Evolutionary conservation across 2,113 vertebrate genomes (phyloP).

Genomic region (Apodemus speciosus): DNA sequence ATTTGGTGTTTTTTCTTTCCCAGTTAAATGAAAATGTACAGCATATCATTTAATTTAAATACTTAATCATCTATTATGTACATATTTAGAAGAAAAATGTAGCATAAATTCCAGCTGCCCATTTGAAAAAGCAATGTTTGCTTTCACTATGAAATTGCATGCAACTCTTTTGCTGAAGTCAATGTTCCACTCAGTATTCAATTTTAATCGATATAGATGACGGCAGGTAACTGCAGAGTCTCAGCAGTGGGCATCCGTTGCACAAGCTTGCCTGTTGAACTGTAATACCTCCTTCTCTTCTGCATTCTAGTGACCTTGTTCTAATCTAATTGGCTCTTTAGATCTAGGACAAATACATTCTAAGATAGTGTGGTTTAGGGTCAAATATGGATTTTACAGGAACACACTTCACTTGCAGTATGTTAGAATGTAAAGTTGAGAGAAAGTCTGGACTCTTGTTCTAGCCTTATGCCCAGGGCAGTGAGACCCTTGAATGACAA

Average conservation of each 20-base stretch:
- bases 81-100: conserved; percentile 25
- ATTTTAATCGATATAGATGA: neutral
- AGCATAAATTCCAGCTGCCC: neutral
- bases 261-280: accelerated
- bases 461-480: neutral
- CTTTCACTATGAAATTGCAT: neutral
- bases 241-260: neutral
- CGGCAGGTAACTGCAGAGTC: neutral
- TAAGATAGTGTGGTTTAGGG: neutral
- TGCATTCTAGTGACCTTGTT: neutral
- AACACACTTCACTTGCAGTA: neutral
- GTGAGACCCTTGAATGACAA: neutral
- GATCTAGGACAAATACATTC: neutral
- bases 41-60: neutral
- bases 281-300: neutral
- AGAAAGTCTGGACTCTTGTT: neutral
- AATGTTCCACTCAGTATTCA: neutral
- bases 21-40: conserved; percentile 15
- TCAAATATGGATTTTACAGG: neutral
- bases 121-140: neutral
- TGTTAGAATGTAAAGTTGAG: neutral
- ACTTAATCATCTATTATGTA: neutral
- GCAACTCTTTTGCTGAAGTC: neutral
- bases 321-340: neutral
- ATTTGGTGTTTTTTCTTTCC: neutral